Percentiles rank a stretch among this genome's conserved stretches.
Conservation (phyloP, 2,888 invertebrate species). For the Scaptomyza polygonia region DNA sequence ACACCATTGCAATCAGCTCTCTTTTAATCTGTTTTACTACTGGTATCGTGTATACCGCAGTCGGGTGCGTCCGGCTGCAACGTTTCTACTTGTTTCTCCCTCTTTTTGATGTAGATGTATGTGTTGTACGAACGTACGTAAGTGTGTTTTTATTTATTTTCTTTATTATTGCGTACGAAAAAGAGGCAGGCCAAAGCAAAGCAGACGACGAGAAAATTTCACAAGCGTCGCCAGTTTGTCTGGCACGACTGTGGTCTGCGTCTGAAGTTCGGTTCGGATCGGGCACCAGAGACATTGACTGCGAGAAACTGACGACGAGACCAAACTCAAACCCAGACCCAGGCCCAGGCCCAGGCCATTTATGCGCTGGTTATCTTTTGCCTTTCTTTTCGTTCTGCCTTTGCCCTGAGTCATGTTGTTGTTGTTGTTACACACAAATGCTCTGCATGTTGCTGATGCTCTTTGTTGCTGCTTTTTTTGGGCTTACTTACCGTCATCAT, state of each 20-base stretch:
- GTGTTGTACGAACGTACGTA: slow-evolving; percentile 12
- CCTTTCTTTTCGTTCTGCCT: slow-evolving; percentile 58
- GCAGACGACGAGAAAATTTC: slow-evolving; percentile 74
- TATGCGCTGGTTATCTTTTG: slow-evolving; percentile 66
- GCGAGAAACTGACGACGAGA: slow-evolving; percentile 11
- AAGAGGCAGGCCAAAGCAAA: slow-evolving; percentile 54
- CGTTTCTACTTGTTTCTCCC: too few species aligned
- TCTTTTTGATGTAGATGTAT: slow-evolving; percentile 15
- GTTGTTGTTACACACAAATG: slow-evolving; percentile 49
- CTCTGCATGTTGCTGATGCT: slow-evolving; percentile 57
- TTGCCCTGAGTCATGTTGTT: slow-evolving; percentile 55
- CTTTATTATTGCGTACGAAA: slow-evolving; percentile 73
- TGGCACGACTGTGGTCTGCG: slow-evolving; percentile 67
- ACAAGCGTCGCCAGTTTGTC: slow-evolving; percentile 83
- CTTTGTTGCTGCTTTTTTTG: slow-evolving; percentile 46
- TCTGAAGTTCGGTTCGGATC: slow-evolving; percentile 3
- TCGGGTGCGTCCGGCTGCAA: too few species aligned
- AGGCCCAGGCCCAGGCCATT: slow-evolving; percentile 48
- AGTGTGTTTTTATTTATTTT: slow-evolving; percentile 66
- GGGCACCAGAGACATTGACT: slow-evolving; percentile 15
- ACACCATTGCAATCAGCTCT: too few species aligned
- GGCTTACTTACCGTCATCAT: slow-evolving; percentile 67
- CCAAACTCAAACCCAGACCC: not conserved
- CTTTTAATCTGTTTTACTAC: too few species aligned
- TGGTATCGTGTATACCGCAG: too few species aligned